Conservation (phyloP, 1,140 invertebrate genomes). For the Myzus persicae region DNA sequence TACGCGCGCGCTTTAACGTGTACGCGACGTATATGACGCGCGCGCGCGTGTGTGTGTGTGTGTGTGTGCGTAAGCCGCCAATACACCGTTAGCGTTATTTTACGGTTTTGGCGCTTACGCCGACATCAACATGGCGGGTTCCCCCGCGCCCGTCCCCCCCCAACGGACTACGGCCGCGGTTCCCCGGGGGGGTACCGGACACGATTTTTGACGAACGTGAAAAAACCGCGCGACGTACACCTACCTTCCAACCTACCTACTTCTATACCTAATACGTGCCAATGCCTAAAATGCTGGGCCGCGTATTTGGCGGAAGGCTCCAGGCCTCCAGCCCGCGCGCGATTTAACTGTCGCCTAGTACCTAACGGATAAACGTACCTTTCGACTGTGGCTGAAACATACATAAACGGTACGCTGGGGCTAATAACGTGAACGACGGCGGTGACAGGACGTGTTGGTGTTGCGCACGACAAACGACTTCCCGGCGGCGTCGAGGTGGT, state of each 20-base stretch:
- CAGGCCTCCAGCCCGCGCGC: not conserved
- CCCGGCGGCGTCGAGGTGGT: not conserved
- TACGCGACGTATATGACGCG: not conserved
- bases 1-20: not conserved
- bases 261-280: too few relatives aligned
- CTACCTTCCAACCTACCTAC: not conserved
- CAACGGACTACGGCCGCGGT: not conserved
- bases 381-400: conserved; percentile 56
- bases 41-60: not conserved
- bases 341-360: not conserved
- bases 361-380: conserved; percentile 42
- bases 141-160: conserved; percentile 11
- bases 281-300: not conserved
- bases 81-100: conserved; percentile 41
- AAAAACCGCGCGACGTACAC: not conserved
- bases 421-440: conserved; percentile 36
- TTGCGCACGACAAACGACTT: conserved; percentile 4
- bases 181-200: conserved; percentile 17
- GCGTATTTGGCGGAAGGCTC: not conserved
- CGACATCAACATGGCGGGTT: conserved; percentile 55
- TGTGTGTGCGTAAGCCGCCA: conserved; percentile 17
- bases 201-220: not conserved
- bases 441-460: not conserved
- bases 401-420: conserved; percentile 53
- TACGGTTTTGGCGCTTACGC: conserved; percentile 52